Evolutionary conservation across 2,797 vertebrate genomes (phyloP).

Genomic region (Gymnothorax reevesii): DNA sequence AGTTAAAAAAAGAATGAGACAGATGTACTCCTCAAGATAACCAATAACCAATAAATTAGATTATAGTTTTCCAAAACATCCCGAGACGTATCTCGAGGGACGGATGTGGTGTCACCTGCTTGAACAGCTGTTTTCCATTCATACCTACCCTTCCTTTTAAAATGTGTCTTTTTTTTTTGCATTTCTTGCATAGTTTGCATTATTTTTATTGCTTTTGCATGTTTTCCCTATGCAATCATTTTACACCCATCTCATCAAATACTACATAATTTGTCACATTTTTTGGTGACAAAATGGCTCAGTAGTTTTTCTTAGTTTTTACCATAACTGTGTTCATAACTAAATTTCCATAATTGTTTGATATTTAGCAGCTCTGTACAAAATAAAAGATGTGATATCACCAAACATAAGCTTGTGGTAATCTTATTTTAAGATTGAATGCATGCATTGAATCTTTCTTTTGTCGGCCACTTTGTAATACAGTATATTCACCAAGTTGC

Average conservation of each 20-base stretch:
- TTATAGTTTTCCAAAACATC: conserved; percentile 4
- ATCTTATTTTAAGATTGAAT: not conserved
- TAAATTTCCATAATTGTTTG: not conserved
- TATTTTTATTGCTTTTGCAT: not conserved
- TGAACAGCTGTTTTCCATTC: conserved; percentile 26
- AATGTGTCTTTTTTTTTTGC: conserved; percentile 32
- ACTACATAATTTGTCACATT: not conserved
- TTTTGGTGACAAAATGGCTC: not conserved
- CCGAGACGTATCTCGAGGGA: not conserved
- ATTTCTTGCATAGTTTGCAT: conserved; percentile 3
- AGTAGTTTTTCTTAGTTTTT: not conserved
- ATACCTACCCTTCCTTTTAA: conserved; percentile 48
- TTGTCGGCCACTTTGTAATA: conserved; percentile 28
- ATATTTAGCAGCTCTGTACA: not conserved
- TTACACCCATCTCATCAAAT: not conserved
- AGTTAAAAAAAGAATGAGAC: not conserved
- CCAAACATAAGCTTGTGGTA: not conserved
- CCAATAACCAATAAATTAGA: not conserved
- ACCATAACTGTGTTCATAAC: conserved; percentile 17
- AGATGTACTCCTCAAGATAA: not conserved
- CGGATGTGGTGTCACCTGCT: not conserved
- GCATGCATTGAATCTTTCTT: not conserved
- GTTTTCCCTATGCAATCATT: conserved; percentile 27
- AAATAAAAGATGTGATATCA: not conserved
- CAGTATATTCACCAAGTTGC: not conserved